These are phyloP conservation scores for Drosophila guanche DNA, from an alignment of 1,140 invertebrate species.

Conservation along the genomic window DNA sequence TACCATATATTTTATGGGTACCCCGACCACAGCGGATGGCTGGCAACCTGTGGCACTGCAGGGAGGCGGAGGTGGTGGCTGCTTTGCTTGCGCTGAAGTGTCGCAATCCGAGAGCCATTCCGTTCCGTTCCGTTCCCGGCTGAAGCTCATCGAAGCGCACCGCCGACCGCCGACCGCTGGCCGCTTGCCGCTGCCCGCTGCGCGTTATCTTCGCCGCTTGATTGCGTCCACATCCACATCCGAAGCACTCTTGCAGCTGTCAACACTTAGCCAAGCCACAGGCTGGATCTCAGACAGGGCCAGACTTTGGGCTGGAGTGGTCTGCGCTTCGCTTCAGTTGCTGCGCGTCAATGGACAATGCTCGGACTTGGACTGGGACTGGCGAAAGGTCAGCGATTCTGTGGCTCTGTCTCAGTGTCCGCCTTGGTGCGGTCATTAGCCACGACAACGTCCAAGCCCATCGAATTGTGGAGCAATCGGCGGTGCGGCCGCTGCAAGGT, in stretches of 20 bases:
- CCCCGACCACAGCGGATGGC: slow-evolving; percentile 32
- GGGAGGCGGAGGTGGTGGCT: slow-evolving; percentile 5
- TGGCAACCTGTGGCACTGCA: background rate
- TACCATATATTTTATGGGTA: slow-evolving; percentile 5
- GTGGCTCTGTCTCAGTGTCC: slow-evolving; percentile 7
- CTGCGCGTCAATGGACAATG: slow-evolving; percentile 5
- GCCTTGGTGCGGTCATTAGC: slow-evolving; percentile 41
- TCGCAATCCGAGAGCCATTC: slow-evolving; percentile 53
- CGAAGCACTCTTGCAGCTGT: slow-evolving; percentile 22
- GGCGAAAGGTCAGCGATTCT: slow-evolving; percentile 69
- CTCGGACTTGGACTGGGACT: slow-evolving; percentile 6
- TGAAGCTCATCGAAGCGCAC: slow-evolving; percentile 67
- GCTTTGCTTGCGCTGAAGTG: slow-evolving; percentile 52
- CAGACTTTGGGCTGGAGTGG: slow-evolving; percentile 47
- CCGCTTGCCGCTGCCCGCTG: slow-evolving; percentile 49
- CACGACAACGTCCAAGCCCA: slow-evolving; percentile 30
- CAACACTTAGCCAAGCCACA: slow-evolving; percentile 19
- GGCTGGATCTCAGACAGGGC: slow-evolving; percentile 9
- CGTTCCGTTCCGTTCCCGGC: slow-evolving; percentile 18
- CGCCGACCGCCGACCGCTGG: slow-evolving; percentile 46
- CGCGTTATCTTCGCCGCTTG: slow-evolving; percentile 42
- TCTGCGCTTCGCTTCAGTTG: slow-evolving; percentile 44
- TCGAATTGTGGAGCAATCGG: slow-evolving; percentile 45
- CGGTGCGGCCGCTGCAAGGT: slow-evolving; percentile 49
- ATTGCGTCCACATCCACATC: slow-evolving; percentile 59